Base-by-base conservation (phyloP, 2,888 invertebrate species). In the Acleris laterana region DNA sequence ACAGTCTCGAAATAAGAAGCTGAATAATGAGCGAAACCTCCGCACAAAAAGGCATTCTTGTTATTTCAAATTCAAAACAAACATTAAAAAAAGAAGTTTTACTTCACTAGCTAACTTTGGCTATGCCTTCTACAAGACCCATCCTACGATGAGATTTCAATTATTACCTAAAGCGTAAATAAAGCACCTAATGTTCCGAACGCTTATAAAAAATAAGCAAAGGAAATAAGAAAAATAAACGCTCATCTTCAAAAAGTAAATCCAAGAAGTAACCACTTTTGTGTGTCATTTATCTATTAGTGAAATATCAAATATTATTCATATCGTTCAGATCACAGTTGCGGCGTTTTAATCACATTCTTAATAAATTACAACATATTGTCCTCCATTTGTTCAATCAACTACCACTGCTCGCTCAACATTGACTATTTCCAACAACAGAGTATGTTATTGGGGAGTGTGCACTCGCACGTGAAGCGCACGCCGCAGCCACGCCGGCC, bases 321-420 rank as follows among this genome's bases (percentile, higher is more conserved):
- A 92, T 93, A 92, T 93, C 93, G 90, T 90, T 93, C 93, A 93
- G 93, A 93, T 93, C 93, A 93, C 93, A 93, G 93, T 93, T 93
- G 91, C 90, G 93, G 93, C 93, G 88, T 91, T 90, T 87, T 84
- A 91, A 93, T 93, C 93, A 93, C 93, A 93, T 90, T 90, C 90
- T 93, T 93, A 93, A 86, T 85, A 90, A 90, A 90, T 89, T 88
- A 89, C 88, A 90, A 88, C 89, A 85, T 91, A 92, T 89, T 90
- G 92, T 92, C 92, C 91, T 83, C 80, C 84, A 71, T 90, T 90
- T 89, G 89, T 89, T 89, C 88, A 84, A 84, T 84, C 85, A 80
- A 82, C 81, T 85, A 82, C 79, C 84, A 85, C 84, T 80, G 77
- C 74, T 76, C 77, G 80, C 82, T 84, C 82, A 84, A 80, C 84